phyloP scores from a whole-genome alignment of 2,888 invertebrate species.

The Pollenia angustigena region DNA sequence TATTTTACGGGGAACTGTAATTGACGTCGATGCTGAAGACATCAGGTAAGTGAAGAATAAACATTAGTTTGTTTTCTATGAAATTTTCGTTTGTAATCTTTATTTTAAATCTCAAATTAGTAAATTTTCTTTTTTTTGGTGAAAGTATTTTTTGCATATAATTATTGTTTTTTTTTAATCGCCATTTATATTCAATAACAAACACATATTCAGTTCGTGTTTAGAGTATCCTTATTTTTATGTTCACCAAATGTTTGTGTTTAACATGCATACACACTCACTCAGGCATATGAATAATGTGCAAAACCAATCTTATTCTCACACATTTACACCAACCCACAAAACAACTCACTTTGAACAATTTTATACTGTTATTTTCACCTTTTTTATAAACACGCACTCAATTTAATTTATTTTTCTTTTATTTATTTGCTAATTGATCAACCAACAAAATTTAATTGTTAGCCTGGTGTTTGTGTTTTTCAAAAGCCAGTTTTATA shows the following conservation, averaged over 20 bases:
- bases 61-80: background rate
- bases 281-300: constrained; percentile 8
- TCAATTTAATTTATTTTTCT: constrained; percentile 7
- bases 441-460: constrained; percentile 48
- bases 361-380: constrained; percentile 16
- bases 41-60: constrained; percentile 79
- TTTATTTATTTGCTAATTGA: constrained; percentile 36
- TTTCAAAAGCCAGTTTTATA: constrained; percentile 50
- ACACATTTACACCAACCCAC: constrained; percentile 7
- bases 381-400: constrained; percentile 9
- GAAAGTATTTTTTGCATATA: constrained; percentile 68
- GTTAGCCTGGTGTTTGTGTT: constrained; percentile 54
- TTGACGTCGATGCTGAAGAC: constrained; percentile 79
- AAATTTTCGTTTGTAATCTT: constrained; percentile 31
- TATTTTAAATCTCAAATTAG: constrained; percentile 24
- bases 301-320: background rate
- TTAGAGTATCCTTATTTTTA: constrained; percentile 15
- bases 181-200: constrained; percentile 31
- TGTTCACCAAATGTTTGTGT: constrained; percentile 24
- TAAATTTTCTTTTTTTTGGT: constrained; percentile 73
- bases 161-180: constrained; percentile 31
- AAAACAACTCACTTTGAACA: background rate
- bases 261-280: constrained; percentile 41
- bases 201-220: constrained; percentile 13
- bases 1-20: constrained; percentile 62